Conservation (phyloP, 2,888 invertebrate species). For the Lochmaea crataegi region DNA sequence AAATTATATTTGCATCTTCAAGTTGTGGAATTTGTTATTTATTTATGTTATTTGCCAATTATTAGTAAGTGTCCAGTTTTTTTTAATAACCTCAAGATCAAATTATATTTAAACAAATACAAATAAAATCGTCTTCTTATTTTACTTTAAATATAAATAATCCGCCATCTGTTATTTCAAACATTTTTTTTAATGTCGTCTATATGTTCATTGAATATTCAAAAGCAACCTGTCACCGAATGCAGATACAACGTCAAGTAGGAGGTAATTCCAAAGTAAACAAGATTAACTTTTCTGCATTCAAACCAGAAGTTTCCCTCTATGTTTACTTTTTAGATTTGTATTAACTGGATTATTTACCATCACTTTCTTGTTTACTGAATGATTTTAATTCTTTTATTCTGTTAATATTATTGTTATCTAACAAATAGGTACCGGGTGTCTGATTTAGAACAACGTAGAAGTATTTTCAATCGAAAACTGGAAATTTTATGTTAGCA, state of each 20-base stretch:
- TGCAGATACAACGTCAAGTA: slow-evolving; percentile 22
- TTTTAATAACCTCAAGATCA: too few species aligned
- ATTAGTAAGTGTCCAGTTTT: too few species aligned
- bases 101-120: neutral
- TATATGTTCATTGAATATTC: slow-evolving; percentile 28
- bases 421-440: too few species aligned
- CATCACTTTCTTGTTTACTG: slow-evolving; percentile 41
- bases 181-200: slow-evolving; percentile 14
- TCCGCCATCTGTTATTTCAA: neutral
- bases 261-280: slow-evolving; percentile 52
- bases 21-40: too few species aligned
- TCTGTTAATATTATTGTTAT: neutral
- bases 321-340: slow-evolving; percentile 52
- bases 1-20: too few species aligned
- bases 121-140: neutral
- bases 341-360: slow-evolving; percentile 44
- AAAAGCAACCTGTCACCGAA: slow-evolving; percentile 33
- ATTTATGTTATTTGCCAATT: too few species aligned
- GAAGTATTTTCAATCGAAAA: too few species aligned
- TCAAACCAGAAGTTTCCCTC: slow-evolving; percentile 45
- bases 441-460: too few species aligned
- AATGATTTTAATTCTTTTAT: slow-evolving; percentile 16
- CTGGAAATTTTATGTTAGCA: too few species aligned
- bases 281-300: slow-evolving; percentile 49
- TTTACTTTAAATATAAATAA: neutral